Conservation (phyloP, 1,140 invertebrate species). For the Diplogasteroides magnus region DNA sequence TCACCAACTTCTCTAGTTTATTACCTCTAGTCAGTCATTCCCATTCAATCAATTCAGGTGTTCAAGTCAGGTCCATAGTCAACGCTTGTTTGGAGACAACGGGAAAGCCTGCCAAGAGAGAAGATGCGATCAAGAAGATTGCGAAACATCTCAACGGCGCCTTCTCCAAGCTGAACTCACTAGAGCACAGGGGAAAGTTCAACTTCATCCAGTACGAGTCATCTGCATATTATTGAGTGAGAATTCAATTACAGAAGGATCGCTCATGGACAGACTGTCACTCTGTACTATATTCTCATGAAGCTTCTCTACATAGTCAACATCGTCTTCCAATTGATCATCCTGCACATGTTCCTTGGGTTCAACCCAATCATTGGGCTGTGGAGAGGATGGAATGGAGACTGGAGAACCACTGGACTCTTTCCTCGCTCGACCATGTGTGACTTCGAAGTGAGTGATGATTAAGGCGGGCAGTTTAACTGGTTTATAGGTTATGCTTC, state of each 20-base stretch:
- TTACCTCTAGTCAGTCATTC: no score
- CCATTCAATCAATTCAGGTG: no score
- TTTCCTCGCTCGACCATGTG: conserved; percentile 47
- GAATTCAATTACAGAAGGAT: conserved; percentile 4
- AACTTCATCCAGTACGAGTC: conserved; percentile 7
- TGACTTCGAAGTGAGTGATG: conserved; percentile 37
- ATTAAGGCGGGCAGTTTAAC: no score
- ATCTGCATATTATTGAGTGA: conserved; percentile 7
- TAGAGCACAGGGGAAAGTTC: not conserved
- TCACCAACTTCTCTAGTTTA: no score
- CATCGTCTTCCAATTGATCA: conserved; percentile 15
- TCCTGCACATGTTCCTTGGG: conserved; percentile 28
- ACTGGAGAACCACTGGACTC: conserved; percentile 39
- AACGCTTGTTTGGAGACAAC: conserved; percentile 7
- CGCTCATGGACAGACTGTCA: not conserved
- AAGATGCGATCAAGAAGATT: conserved; percentile 5
- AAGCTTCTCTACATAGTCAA: conserved; percentile 19
- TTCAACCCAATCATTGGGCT: conserved; percentile 17
- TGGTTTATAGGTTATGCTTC: no score
- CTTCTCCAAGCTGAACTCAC: not conserved
- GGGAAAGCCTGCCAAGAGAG: not conserved
- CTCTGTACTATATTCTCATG: conserved; percentile 16
- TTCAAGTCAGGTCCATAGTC: conserved; percentile 36
- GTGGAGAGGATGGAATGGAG: conserved; percentile 19
- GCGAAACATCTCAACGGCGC: conserved; percentile 23